phyloP scores from a whole-genome alignment of 1,140 invertebrate genomes.

The Hyles vespertilio region DNA sequence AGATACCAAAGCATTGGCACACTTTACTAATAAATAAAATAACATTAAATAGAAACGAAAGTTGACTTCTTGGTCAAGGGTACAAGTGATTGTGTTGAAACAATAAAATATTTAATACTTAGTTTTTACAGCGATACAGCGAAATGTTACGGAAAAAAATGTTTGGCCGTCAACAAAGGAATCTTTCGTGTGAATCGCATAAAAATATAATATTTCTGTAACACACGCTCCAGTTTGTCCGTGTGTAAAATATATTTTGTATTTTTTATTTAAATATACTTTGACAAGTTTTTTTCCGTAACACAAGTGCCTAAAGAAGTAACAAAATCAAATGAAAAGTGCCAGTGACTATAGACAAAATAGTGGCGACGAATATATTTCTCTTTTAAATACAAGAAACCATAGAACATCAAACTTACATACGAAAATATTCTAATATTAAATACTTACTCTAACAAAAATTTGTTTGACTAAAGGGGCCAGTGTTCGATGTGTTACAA shows the following conservation, averaged over 20 bases:
- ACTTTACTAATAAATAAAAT: constrained; percentile 18
- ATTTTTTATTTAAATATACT: not conserved
- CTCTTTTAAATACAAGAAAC: constrained; percentile 14
- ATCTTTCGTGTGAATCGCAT: too few species aligned
- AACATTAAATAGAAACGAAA: constrained; percentile 17
- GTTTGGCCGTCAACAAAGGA: too few species aligned
- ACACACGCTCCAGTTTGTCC: not conserved
- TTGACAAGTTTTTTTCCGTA: constrained; percentile 7
- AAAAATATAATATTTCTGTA: too few species aligned
- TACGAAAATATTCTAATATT: constrained; percentile 52
- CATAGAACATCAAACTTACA: constrained; percentile 46
- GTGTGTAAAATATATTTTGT: not conserved
- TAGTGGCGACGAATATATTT: constrained; percentile 21
- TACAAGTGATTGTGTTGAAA: not conserved
- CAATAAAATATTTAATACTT: constrained; percentile 3
- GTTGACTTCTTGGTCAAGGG: too few species aligned
- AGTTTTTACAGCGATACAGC: not conserved
- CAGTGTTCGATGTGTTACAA: constrained; percentile 59
- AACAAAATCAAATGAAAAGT: constrained; percentile 23
- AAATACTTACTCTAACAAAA: constrained; percentile 71
- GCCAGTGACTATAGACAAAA: constrained; percentile 25
- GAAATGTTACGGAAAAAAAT: constrained; percentile 7
- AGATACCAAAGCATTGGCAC: constrained; percentile 27
- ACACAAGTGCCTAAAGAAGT: constrained; percentile 10
- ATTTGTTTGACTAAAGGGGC: constrained; percentile 58